Base-by-base conservation (phyloP, 2,888 invertebrate genomes). In the Meiosimyza platycephala region DNA sequence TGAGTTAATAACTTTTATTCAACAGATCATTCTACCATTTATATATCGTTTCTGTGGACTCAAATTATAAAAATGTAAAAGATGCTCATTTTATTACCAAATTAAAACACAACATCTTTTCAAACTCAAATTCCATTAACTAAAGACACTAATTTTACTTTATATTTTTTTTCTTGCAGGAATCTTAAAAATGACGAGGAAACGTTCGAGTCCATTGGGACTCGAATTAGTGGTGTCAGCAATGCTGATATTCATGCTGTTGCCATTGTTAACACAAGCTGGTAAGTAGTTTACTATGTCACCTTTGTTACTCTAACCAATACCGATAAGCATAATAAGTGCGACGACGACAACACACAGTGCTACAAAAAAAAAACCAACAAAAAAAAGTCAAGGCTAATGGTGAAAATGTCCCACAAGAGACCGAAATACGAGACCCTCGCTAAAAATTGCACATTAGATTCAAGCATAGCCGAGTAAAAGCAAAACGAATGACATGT, bases 201-300 rank as follows among this genome's bases (percentile, higher is more conserved):
- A 83, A 83, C 84, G 85, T 84, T 84, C 84, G 85, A 85, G 86
- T 85, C 86, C 85, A 75, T 77, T 84, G 82, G 86, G 85, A 83
- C 86, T 85, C 86, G 86, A 86, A 81, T 80, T 84, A 81, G 80
- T 83, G 79, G 79, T 83, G 78, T 80, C 82, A 78, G 77, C 81
- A 74, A 79, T 80, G 76, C 79, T 83, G 80, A 80, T 80, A 76
- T 76, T 80, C 72, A 75, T 82, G 75, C 76, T 79, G 74, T 75
- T 81, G 76, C 80, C 81, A 77, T 78, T 79, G 77, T 80, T 85
- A 79, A 79, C 83, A 78, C 83, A 84, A 84, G 84, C 86, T 79
- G 85, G 85, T 85, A 84, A 85, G 85, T 86, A 78, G 78, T 80
- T 80, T 80, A 79, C 73, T 72, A 63, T 71, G 70, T 71, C 64